phyloP scores from a whole-genome alignment of 2,888 invertebrate genomes.

The Dicyrtoma fusca region DNA sequence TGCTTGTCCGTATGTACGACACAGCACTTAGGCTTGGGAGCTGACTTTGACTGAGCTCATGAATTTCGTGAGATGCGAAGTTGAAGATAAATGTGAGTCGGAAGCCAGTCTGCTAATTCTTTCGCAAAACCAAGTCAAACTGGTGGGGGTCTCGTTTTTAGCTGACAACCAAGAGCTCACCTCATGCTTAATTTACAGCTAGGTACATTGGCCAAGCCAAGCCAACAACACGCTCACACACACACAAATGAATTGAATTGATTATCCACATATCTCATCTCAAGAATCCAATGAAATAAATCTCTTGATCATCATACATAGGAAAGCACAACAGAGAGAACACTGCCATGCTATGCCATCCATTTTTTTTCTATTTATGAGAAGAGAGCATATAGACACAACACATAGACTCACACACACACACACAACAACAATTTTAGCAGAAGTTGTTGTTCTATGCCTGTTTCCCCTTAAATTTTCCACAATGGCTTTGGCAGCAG shows the following conservation, averaged over 20 bases:
- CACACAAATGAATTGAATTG: constrained; percentile 14
- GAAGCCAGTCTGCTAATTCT: constrained; percentile 14
- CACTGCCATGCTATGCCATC: background rate
- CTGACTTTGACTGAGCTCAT: constrained; percentile 2
- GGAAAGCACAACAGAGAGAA: no score
- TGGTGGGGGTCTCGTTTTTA: constrained; percentile 19
- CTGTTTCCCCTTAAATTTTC: constrained; percentile 1
- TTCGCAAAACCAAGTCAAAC: constrained; percentile 16
- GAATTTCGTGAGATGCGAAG: constrained; percentile 17
- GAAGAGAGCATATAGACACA: background rate
- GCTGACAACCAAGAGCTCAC: constrained; percentile 16
- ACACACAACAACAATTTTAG: background rate
- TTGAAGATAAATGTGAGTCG: constrained; percentile 23
- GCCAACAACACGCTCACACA: constrained; percentile 7
- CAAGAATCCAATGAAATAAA: background rate
- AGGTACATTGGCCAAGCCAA: constrained; percentile 7
- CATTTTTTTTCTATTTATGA: background rate
- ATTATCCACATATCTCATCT: constrained; percentile 21
- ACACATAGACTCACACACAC: background rate
- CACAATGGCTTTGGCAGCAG: background rate
- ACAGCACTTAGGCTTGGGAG: no score
- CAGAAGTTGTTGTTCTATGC: background rate
- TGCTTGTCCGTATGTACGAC: no score
- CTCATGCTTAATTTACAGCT: constrained; percentile 27
- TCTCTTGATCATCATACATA: no score